These are phyloP conservation scores for Trichacis sp. DNA, from an alignment of 2,888 invertebrate species.

Conservation along the genomic window DNA sequence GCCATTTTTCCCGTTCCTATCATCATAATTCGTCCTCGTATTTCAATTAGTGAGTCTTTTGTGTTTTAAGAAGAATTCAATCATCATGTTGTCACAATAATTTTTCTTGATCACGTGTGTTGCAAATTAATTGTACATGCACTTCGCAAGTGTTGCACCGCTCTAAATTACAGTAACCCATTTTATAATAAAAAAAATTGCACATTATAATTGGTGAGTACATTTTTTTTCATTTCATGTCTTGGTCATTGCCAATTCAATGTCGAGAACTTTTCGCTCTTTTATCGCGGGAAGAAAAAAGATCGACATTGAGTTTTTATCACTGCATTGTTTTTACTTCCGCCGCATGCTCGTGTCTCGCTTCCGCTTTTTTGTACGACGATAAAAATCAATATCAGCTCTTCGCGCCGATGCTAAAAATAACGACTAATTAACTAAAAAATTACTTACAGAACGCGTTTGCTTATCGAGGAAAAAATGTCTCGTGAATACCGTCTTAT, in stretches of 20 bases:
- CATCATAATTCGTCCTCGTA: slow-evolving; percentile 13
- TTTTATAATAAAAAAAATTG: slow-evolving; percentile 57
- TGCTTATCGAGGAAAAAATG: too few species aligned
- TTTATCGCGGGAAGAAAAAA: background rate
- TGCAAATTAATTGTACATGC: slow-evolving; percentile 47
- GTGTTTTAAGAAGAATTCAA: background rate
- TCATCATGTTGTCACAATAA: too few species aligned
- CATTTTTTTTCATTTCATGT: slow-evolving; percentile 54
- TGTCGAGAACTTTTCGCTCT: background rate
- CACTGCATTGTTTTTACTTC: background rate
- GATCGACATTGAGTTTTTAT: background rate
- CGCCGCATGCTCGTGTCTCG: background rate
- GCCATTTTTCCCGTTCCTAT: slow-evolving; percentile 9
- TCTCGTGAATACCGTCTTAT: background rate
- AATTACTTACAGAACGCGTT: too few species aligned
- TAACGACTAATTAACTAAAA: background rate
- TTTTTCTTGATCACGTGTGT: slow-evolving; percentile 45
- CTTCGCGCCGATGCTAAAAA: background rate
- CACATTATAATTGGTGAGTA: slow-evolving; percentile 62
- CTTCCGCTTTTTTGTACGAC: background rate
- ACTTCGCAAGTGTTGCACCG: slow-evolving; percentile 55
- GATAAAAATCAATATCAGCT: background rate
- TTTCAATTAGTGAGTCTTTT: slow-evolving; percentile 5
- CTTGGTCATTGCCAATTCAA: background rate
- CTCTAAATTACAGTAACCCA: slow-evolving; percentile 51